A percentile compares a stretch with the other conserved stretches of the same genome.
These are phyloP conservation scores for Andricus curvator DNA, from an alignment of 2,888 invertebrate genomes.

Conservation along the genomic window DNA sequence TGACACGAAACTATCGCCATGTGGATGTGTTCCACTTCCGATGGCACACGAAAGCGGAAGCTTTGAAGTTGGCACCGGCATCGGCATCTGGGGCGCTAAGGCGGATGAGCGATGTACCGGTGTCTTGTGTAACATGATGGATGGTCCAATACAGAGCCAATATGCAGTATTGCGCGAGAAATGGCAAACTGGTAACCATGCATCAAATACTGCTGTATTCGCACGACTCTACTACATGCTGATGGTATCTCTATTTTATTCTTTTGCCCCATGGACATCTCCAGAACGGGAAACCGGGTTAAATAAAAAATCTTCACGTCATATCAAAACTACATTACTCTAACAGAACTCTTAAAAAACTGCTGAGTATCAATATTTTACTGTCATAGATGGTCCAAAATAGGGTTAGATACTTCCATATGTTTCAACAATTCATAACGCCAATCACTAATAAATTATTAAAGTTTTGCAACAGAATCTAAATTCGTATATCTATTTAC, in stretches of 20 bases:
- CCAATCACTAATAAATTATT: too few relatives aligned
- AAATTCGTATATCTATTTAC: too few relatives aligned
- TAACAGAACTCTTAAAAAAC: not conserved
- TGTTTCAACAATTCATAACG: too few relatives aligned
- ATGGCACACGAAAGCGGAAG: constrained; percentile 49
- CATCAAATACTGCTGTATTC: constrained; percentile 63
- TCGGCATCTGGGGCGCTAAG: constrained; percentile 69
- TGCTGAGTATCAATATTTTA: not conserved
- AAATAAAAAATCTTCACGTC: not conserved
- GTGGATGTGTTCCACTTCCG: constrained; percentile 42
- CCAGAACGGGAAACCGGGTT: not conserved
- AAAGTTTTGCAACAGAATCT: too few relatives aligned
- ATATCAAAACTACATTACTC: not conserved
- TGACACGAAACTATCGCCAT: not conserved
- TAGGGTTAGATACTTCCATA: too few relatives aligned
- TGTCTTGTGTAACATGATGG: constrained; percentile 71
- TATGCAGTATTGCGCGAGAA: constrained; percentile 69
- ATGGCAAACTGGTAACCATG: constrained; percentile 71
- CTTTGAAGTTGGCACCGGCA: constrained; percentile 63
- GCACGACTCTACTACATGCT: not conserved
- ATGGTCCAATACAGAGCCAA: constrained; percentile 72
- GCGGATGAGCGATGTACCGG: constrained; percentile 70
- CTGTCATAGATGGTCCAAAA: not conserved
- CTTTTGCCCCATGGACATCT: not conserved
- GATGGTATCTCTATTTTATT: not conserved